Base-by-base conservation (phyloP, 2,797 vertebrate genomes). In the Leptoclinus maculatus region DNA sequence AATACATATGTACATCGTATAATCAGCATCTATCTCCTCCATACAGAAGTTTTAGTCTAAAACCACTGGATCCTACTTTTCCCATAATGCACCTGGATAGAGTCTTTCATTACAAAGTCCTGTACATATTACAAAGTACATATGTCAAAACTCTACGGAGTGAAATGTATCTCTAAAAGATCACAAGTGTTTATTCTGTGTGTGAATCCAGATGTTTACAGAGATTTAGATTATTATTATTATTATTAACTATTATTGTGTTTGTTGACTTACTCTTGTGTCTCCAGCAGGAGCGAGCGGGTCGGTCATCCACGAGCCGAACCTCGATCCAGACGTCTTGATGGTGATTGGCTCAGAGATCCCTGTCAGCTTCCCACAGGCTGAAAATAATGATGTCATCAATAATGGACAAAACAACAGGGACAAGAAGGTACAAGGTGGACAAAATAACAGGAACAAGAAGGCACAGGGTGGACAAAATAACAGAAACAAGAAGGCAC, bases 261-360 rank as follows among this genome's bases (percentile, higher is more conserved):
- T 17, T 57, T 57, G 25, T 19, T 63, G 5, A 82, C 89, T 96
- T 91, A 99, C 98, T 94, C 97, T 95, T 83, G 95, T 97, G 81
- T 99, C 97, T 59, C 96, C 97, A 64, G 96, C 93, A 0, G 97
- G 95, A 70, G 97, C 97, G 2, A 97, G 85, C 0, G 98, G 98
- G 78, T 99, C 98, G 0, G 97, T 99, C 98, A 99, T 99, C 98
- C 98, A 99, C 0, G 98, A 98, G 7, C 98, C 98, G 0, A 99
- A 99, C 86, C 98, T 94, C 0, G 98, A 99, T 58, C 98, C 98
- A 0, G 97, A 99, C 0, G 97, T 97, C 94, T 99, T 99, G 78
- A 99, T 91, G 12, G 97, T 98, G 88, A 99, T 93, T 0, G 98
- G 97, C 77, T 98, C 97, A 60, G 97, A 97, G 81, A 99, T 99